Evolutionary conservation across 1,140 invertebrate species (phyloP).

Genomic region (Theocolax elegans): DNA sequence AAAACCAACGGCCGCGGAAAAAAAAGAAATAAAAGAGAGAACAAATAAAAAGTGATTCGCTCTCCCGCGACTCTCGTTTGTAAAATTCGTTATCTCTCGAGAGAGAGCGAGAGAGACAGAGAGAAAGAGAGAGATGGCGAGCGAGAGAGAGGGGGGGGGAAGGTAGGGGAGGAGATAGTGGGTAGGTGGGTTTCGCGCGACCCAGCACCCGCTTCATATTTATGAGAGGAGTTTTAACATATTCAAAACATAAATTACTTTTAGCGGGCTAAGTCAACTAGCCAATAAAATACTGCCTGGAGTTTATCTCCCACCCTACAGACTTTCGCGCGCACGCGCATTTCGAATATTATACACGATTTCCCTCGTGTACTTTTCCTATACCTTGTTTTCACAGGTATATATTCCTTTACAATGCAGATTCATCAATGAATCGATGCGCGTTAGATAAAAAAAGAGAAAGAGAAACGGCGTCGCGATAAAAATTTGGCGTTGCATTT

Average conservation of each 20-base stretch:
- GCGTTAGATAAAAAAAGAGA: too few relatives aligned
- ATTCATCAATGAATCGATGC: too few relatives aligned
- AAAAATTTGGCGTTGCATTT: too few relatives aligned
- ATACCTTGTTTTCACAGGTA: too few relatives aligned
- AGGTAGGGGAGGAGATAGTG: neutral
- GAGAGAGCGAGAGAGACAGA: slow-evolving; percentile 2
- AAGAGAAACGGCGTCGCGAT: too few relatives aligned
- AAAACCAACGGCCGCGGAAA: neutral
- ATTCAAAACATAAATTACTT: slow-evolving; percentile 64
- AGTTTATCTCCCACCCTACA: slow-evolving; percentile 52
- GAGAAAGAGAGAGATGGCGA: too few relatives aligned
- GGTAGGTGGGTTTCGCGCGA: neutral
- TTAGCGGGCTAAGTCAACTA: slow-evolving; percentile 57
- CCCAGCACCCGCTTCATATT: slow-evolving; percentile 58
- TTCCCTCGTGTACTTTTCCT: too few relatives aligned
- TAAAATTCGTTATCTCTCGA: slow-evolving; percentile 59
- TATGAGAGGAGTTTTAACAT: slow-evolving; percentile 62
- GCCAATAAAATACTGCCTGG: slow-evolving; percentile 59
- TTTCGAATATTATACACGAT: too few relatives aligned
- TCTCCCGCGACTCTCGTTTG: slow-evolving; percentile 47
- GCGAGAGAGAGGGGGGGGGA: neutral
- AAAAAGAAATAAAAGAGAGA: neutral
- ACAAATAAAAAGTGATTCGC: slow-evolving; percentile 16
- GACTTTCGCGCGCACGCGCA: too few relatives aligned
- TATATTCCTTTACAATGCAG: too few relatives aligned